Evolutionary conservation across 2,797 vertebrate species (phyloP).

Genomic region (Balearica regulorum): DNA sequence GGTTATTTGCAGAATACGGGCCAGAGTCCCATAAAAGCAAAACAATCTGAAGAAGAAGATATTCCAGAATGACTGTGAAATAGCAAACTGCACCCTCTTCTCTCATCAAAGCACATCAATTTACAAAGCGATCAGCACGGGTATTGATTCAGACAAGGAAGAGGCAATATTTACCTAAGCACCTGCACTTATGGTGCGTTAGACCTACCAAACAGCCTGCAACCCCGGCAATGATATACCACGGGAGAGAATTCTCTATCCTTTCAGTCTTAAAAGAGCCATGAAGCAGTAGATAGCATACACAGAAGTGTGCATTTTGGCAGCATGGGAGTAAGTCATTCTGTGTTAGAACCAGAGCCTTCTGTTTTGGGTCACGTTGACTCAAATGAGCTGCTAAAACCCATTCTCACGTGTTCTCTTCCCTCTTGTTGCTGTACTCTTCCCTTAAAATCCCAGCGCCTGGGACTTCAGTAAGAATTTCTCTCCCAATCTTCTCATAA

Average conservation of each 20-base stretch:
- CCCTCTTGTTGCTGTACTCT: background rate
- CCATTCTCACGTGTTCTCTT: background rate
- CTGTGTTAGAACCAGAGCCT: background rate
- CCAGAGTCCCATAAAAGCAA: constrained; percentile 49
- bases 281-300: background rate
- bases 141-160: constrained; percentile 38
- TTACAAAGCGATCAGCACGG: constrained; percentile 8
- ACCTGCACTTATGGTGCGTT: background rate
- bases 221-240: background rate
- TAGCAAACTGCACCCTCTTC: constrained; percentile 40
- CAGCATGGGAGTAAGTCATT: constrained; percentile 3
- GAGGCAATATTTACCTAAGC: constrained; percentile 58
- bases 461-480: background rate
- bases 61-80: constrained; percentile 42
- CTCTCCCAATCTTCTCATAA: background rate
- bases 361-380: background rate
- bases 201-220: constrained; percentile 21
- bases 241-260: background rate
- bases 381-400: background rate
- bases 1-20: constrained; percentile 22
- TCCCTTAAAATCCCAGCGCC: background rate
- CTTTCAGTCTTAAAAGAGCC: constrained; percentile 11
- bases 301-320: background rate
- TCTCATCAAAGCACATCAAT: constrained; percentile 26
- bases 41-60: constrained; percentile 42